These are phyloP conservation scores for Eubasilissa regina DNA, from an alignment of 1,140 invertebrate species.

Conservation along the genomic window DNA sequence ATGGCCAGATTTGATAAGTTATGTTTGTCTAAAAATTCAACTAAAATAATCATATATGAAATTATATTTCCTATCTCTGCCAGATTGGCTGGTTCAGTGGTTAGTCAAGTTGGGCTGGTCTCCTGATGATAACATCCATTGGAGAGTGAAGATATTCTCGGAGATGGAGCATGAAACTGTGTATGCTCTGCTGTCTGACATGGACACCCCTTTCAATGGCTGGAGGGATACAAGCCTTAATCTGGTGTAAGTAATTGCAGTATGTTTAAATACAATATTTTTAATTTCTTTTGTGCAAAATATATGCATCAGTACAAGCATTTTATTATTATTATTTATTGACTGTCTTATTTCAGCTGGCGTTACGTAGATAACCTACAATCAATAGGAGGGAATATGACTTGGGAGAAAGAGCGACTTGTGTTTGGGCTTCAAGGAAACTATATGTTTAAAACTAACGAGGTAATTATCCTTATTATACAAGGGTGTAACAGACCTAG, in stretches of 20 bases:
- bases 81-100: constrained; percentile 71
- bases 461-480: constrained; percentile 49
- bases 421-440: constrained; percentile 67
- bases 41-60: background rate
- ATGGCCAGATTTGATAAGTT: background rate
- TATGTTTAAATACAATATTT: background rate
- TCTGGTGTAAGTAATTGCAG: constrained; percentile 70
- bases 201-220: constrained; percentile 82
- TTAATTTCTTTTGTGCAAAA: constrained; percentile 7
- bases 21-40: background rate
- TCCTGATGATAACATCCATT: constrained; percentile 65
- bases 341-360: constrained; percentile 63
- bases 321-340: background rate
- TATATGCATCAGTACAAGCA: background rate
- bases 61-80: constrained; percentile 24
- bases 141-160: constrained; percentile 68
- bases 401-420: constrained; percentile 69
- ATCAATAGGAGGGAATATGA: constrained; percentile 70
- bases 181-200: constrained; percentile 68
- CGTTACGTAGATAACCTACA: constrained; percentile 70
- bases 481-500: too few species aligned
- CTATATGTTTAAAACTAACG: constrained; percentile 68
- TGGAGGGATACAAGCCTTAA: constrained; percentile 80
- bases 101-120: constrained; percentile 68
- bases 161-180: constrained; percentile 66